phyloP scores from a whole-genome alignment of 2,797 vertebrate species.

The Lagorchestes hirsutus region DNA sequence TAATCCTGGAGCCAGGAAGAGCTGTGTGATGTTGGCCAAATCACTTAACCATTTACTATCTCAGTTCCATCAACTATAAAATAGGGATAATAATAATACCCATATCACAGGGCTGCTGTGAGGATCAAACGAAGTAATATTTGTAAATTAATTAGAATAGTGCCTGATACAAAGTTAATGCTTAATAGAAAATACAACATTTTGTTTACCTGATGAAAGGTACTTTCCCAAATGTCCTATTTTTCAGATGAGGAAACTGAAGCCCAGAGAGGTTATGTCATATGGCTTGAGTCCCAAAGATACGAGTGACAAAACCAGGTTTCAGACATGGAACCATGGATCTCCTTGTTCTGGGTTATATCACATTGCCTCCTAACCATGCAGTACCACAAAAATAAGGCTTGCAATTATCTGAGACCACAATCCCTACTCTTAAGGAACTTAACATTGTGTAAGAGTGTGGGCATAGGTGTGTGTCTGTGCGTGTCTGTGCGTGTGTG shows the following conservation, averaged over 20 bases:
- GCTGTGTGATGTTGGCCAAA: not conserved
- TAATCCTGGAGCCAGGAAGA: not conserved
- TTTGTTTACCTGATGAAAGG: conserved; percentile 10
- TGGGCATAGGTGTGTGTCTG: no score
- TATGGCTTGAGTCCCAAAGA: not conserved
- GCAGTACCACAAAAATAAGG: not conserved
- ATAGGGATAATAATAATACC: not conserved
- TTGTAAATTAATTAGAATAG: not conserved
- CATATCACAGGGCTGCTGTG: not conserved
- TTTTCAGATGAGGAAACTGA: conserved; percentile 42
- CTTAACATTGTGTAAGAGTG: no score
- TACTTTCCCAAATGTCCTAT: conserved; percentile 60
- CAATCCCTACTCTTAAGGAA: no score
- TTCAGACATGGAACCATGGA: not conserved
- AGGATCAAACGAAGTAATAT: not conserved
- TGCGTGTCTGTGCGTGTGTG: not conserved
- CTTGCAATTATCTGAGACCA: not conserved
- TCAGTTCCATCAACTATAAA: not conserved
- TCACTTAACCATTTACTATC: not conserved
- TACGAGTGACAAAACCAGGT: not conserved
- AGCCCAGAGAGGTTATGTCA: not conserved
- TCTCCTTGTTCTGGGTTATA: not conserved
- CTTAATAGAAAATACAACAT: not conserved
- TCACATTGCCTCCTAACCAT: not conserved
- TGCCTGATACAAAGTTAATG: not conserved